Percentiles rank a stretch among this genome's conserved stretches.
Conservation (phyloP, 2,888 invertebrate species). For the Cephus rjabovi region DNA sequence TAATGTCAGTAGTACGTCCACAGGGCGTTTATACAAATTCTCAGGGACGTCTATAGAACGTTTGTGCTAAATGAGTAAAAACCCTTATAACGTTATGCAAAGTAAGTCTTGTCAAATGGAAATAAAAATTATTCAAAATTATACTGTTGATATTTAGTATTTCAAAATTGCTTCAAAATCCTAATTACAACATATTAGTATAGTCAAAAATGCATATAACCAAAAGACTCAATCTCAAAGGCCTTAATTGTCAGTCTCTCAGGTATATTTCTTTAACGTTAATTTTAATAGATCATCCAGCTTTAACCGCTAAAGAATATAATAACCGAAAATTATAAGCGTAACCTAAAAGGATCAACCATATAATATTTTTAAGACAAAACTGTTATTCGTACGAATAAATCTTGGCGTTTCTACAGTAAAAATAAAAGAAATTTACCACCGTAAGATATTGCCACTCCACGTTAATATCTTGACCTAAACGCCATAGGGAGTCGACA, state of each 20-base stretch:
- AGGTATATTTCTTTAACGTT: background rate
- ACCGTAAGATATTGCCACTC: background rate
- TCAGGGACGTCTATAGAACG: background rate
- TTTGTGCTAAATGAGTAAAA: background rate
- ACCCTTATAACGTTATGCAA: background rate
- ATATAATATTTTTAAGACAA: background rate
- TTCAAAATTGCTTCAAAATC: background rate
- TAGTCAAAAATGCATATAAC: background rate
- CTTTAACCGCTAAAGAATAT: background rate
- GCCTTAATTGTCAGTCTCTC: background rate
- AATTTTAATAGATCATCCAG: background rate
- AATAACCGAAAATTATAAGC: background rate
- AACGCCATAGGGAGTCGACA: background rate
- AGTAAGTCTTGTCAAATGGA: background rate
- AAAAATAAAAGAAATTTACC: background rate
- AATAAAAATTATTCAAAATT: background rate
- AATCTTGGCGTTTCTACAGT: background rate
- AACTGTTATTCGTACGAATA: background rate
- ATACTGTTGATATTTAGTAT: background rate
- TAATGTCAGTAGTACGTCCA: background rate
- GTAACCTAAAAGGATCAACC: background rate
- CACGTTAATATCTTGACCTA: background rate
- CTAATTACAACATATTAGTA: background rate
- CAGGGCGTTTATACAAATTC: background rate
- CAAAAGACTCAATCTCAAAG: background rate